Conservation (phyloP, 2,888 invertebrate genomes). For the Megaustenia siamemsis region DNA sequence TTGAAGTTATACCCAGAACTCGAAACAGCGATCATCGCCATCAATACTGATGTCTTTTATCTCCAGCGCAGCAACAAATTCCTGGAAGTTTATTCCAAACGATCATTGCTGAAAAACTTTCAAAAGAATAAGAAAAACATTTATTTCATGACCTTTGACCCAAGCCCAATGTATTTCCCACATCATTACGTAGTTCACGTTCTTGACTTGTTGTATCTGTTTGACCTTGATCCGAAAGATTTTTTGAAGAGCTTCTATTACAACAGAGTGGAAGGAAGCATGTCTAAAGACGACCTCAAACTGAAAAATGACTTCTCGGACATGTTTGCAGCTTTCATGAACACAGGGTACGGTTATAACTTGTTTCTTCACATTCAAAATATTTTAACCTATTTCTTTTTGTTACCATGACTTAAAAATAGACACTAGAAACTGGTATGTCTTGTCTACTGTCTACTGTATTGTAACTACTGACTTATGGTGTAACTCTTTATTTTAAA, state of each 20-base stretch:
- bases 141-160: slow-evolving; percentile 6
- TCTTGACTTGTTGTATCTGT: background rate
- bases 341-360: background rate
- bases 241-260: background rate
- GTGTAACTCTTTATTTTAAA: no score
- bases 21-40: background rate
- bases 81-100: background rate
- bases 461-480: no score
- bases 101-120: background rate
- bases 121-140: background rate
- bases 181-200: background rate
- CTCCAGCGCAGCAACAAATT: background rate
- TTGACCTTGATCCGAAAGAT: background rate
- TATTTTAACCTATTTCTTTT: no score
- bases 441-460: no score
- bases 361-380: background rate
- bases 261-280: background rate
- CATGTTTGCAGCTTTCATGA: background rate
- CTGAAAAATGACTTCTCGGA: background rate
- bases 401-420: no score
- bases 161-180: background rate
- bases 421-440: no score
- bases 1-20: background rate
- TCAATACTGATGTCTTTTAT: background rate
- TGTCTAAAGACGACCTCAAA: background rate